Percentiles rank a stretch among this genome's conserved stretches.
phyloP scores from a whole-genome alignment of 2,113 vertebrate species.

The Zingel zingel region DNA sequence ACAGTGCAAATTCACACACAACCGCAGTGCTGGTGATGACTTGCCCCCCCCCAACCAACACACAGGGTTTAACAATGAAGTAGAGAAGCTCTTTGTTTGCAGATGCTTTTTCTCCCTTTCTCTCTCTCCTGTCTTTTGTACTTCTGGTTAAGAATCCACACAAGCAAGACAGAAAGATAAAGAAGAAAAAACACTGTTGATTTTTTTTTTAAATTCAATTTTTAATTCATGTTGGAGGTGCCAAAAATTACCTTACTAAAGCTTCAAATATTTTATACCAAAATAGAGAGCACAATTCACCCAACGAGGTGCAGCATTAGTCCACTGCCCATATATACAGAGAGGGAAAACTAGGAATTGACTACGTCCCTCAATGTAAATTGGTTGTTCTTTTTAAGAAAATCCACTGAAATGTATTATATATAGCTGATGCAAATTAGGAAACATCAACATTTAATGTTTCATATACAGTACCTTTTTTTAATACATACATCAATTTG shows the following conservation, averaged over 20 bases:
- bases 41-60: constrained; percentile 74
- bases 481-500: background rate
- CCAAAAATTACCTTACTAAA: constrained; percentile 45
- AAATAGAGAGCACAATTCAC: constrained; percentile 21
- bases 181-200: constrained; percentile 41
- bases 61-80: constrained; percentile 78
- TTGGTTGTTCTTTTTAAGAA: background rate
- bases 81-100: constrained; percentile 81
- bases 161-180: constrained; percentile 46
- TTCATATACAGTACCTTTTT: background rate
- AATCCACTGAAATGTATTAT: constrained; percentile 10
- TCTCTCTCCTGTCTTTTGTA: constrained; percentile 58
- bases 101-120: constrained; percentile 53
- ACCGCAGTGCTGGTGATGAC: constrained; percentile 66
- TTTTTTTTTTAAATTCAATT: constrained; percentile 51
- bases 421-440: constrained; percentile 18
- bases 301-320: background rate
- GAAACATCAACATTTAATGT: background rate
- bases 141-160: constrained; percentile 56
- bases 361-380: background rate
- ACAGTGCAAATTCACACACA: constrained; percentile 50
- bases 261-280: constrained; percentile 39
- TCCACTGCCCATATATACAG: background rate
- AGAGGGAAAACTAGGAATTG: background rate
- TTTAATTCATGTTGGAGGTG: constrained; percentile 31